A percentile compares a stretch with the other conserved stretches of the same genome.
These are phyloP conservation scores for Liopterus haemorrhoidalis DNA, from an alignment of 2,888 invertebrate genomes.

Conservation along the genomic window DNA sequence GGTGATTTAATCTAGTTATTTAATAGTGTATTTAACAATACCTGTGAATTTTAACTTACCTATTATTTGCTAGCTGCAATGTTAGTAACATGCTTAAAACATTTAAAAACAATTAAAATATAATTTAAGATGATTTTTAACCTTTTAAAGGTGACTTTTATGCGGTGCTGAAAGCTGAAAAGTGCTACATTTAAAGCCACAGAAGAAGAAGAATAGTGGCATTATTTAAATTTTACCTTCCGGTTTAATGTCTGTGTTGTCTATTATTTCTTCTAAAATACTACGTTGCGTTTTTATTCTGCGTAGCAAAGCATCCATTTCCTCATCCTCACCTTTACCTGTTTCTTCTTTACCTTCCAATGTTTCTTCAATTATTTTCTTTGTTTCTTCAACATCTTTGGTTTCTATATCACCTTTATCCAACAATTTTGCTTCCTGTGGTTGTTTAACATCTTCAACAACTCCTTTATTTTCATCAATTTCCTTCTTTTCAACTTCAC, in stretches of 20 bases:
- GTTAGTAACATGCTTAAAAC: too few species aligned
- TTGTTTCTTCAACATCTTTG: conserved; percentile 22
- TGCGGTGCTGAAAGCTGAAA: too few species aligned
- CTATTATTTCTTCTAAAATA: conserved; percentile 56
- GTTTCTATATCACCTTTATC: conserved; percentile 33
- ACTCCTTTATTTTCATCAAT: conserved; percentile 43
- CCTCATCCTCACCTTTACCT: conserved; percentile 54
- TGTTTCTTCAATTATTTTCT: conserved; percentile 32
- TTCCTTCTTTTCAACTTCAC: conserved; percentile 39
- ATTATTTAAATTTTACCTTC: conserved; percentile 44
- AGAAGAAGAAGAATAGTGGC: too few species aligned
- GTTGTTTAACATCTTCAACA: conserved; percentile 41
- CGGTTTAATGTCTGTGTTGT: conserved; percentile 38
- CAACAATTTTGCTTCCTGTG: conserved; percentile 30
- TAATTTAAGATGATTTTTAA: too few species aligned
- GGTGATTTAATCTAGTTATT: too few species aligned
- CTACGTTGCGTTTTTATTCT: conserved; percentile 64
- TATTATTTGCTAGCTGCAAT: too few species aligned
- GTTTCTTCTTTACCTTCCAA: conserved; percentile 41
- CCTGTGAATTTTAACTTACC: too few species aligned
- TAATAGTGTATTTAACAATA: too few species aligned
- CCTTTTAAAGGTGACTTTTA: too few species aligned
- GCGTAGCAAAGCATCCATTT: conserved; percentile 57
- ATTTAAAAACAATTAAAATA: too few species aligned
- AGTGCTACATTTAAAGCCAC: too few species aligned